Conservation (phyloP, 2,113 vertebrate species). For the Thryonomys swinderianus region DNA sequence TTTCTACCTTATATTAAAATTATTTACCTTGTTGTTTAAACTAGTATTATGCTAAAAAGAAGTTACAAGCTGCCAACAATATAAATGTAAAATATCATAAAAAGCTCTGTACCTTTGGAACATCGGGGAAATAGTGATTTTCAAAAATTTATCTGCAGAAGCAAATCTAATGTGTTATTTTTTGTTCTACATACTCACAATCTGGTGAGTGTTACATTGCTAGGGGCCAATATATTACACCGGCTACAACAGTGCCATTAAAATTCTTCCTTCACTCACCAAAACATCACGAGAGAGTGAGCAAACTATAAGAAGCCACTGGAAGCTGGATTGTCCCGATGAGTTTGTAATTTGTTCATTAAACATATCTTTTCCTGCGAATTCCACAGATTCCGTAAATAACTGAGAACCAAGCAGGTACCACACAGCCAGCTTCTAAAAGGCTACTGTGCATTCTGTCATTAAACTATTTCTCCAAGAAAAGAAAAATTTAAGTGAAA, state of each 20-base stretch:
- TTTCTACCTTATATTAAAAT: slow-evolving; percentile 19
- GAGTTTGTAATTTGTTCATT: background rate
- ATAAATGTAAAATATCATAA: background rate
- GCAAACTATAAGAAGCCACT: background rate
- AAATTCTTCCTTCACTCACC: background rate
- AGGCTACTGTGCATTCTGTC: background rate
- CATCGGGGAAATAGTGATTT: background rate
- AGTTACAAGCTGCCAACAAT: slow-evolving; percentile 23
- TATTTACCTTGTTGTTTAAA: background rate
- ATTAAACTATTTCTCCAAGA: background rate
- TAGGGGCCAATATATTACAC: background rate
- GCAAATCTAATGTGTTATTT: background rate
- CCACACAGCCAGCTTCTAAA: background rate
- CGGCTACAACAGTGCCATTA: background rate
- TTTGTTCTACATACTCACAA: background rate
- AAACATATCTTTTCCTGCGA: background rate
- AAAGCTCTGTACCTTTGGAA: background rate
- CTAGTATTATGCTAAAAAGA: slow-evolving; percentile 32
- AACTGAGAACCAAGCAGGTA: background rate
- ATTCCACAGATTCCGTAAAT: background rate
- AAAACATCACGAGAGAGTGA: background rate
- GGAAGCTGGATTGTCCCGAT: background rate
- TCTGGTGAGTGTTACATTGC: background rate
- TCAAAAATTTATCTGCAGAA: background rate
- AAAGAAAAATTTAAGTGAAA: background rate